phyloP scores from a whole-genome alignment of 1,140 invertebrate species.

The Heliconius eleuchia region DNA sequence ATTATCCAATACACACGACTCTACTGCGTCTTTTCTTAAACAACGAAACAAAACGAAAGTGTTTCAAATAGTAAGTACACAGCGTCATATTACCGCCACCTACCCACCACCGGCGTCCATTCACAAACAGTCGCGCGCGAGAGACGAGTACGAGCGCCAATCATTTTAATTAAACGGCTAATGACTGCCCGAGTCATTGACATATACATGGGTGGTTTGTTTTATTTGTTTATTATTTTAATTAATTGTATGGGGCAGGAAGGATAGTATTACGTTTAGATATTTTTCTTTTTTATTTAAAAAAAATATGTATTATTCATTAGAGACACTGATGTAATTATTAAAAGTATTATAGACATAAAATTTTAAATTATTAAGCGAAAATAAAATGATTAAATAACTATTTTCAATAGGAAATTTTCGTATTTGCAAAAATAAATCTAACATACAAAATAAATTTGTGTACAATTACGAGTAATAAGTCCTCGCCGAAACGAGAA shows the following conservation, averaged over 20 bases:
- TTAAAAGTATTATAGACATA: too few relatives aligned
- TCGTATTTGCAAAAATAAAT: too few relatives aligned
- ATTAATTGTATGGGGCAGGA: neutral
- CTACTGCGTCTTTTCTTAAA: neutral
- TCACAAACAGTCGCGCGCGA: slow-evolving; percentile 49
- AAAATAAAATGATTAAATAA: too few relatives aligned
- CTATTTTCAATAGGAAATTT: too few relatives aligned
- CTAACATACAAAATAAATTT: too few relatives aligned
- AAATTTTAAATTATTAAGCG: too few relatives aligned
- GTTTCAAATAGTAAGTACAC: slow-evolving; percentile 12
- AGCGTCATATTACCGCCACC: slow-evolving; percentile 49
- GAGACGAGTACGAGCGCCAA: slow-evolving; percentile 41
- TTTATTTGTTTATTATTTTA: neutral
- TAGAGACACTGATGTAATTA: too few relatives aligned
- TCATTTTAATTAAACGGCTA: slow-evolving; percentile 55
- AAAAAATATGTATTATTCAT: too few relatives aligned
- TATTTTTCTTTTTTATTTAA: too few relatives aligned
- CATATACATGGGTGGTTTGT: neutral
- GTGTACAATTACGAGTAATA: too few relatives aligned
- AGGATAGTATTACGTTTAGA: neutral
- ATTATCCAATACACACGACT: neutral
- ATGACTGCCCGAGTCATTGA: slow-evolving; percentile 41
- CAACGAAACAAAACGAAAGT: neutral
- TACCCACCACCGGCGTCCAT: slow-evolving; percentile 37
- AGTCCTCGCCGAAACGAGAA: too few relatives aligned